Evolutionary conservation across 2,113 vertebrate species (phyloP).

Genomic region (Trochalopteron elliotii): DNA sequence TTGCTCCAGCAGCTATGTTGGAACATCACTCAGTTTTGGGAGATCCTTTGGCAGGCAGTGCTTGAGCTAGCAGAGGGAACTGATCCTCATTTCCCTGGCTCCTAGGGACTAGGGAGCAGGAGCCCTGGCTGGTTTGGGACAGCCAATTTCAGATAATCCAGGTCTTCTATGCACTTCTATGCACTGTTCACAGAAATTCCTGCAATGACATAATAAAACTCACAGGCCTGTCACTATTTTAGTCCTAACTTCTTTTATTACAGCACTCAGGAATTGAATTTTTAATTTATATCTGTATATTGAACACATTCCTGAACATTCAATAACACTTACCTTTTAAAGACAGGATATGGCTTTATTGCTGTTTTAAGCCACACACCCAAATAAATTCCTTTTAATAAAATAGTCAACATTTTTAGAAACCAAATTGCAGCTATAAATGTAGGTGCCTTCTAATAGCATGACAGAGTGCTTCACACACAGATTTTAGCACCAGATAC

Average conservation of each 20-base stretch:
- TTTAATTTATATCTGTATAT: background rate
- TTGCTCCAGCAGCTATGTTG: background rate
- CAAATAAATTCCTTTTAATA: background rate
- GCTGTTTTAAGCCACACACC: background rate
- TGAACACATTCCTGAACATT: constrained; percentile 5
- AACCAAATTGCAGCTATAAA: background rate
- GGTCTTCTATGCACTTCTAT: background rate
- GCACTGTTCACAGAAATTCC: background rate
- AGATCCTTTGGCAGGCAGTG: background rate
- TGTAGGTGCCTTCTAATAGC: background rate
- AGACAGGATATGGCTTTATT: background rate
- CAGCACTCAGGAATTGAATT: background rate
- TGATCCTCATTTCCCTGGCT: background rate
- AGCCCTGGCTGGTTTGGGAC: background rate
- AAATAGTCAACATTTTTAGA: background rate
- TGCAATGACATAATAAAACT: background rate
- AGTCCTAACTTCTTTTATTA: background rate
- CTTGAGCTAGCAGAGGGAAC: background rate
- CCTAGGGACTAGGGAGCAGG: background rate
- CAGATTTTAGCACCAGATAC: background rate
- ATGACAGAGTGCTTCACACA: background rate
- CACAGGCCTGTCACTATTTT: background rate
- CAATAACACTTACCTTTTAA: background rate
- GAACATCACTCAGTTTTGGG: background rate
- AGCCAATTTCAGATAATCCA: background rate